Evolutionary conservation across 1,140 invertebrate genomes (phyloP), one percentile per base, ranked within the genome.

Genomic region (Uloborus diversus): DNA sequence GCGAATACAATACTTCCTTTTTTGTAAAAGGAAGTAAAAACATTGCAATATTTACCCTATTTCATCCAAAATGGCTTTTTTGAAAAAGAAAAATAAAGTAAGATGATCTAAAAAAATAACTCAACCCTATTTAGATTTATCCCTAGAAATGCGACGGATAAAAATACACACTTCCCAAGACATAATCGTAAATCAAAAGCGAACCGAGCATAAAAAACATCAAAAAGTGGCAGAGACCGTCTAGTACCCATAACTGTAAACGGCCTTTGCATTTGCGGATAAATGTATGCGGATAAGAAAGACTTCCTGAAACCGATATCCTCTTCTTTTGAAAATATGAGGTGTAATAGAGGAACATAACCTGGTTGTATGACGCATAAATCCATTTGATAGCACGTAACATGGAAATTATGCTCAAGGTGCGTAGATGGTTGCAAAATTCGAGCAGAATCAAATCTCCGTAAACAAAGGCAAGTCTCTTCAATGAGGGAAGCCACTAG

Each of bases 321-420:
- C 42, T 66, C 62, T 78, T 42, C 62, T 78, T 78, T 78, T 78
- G 47, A 78, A 78, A 78, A 78, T 78, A 78, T 78, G 62, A 25
- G 73, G 32, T 66, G 73, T 78, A 78, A 66, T 78, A 78, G 62
- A 20, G 25, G 61, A 53, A 66, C 73, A 78, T 78, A 78, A 78
- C 73, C 73, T 49, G 32, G 61, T 57, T 78, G 61, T 78, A 78
- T 78, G 61, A 49, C 47, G 62, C 73, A 78, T 78, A 78, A 65
- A 78, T 78, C 73, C 73, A 66, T 78, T 78, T 78, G 73, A 78
- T 78, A 66, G 73, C 61, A 32, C 51, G 61, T 65, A 78, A 78
- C 73, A 78, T 78, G 73, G 37, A 78, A 78, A 66, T 78, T 78
- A 78, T 78, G 61, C 62, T 42, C 20, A 7, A 64, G 53, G 35